Percentiles rank a stretch among this genome's conserved stretches.
phyloP scores from a whole-genome alignment of 2,888 invertebrate species.

The Lasioglossum zephyrum region DNA sequence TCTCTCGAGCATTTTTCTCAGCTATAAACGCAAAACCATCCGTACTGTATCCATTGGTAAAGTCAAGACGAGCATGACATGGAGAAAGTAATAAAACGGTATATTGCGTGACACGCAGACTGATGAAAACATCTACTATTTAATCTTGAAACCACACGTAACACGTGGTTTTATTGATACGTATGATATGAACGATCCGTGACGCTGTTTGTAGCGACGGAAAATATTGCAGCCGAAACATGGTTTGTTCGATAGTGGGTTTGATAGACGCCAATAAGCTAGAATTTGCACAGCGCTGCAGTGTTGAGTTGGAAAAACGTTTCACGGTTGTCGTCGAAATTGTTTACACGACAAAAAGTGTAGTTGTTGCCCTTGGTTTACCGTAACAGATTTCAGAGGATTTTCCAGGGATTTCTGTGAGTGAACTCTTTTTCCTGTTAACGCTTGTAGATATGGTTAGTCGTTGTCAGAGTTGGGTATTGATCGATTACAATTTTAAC shows the following conservation, averaged over 20 bases:
- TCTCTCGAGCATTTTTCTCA: not conserved
- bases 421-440: not conserved
- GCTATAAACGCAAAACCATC: not conserved
- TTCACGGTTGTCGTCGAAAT: constrained; percentile 7
- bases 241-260: constrained; percentile 19
- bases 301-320: constrained; percentile 15
- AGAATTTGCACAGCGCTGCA: constrained; percentile 13
- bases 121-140: not conserved
- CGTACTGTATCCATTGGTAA: not conserved
- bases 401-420: not conserved
- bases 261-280: constrained; percentile 10
- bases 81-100: not conserved
- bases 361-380: not conserved
- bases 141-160: not conserved
- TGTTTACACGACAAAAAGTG: constrained; percentile 1
- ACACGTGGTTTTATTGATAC: not conserved
- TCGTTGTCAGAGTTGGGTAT: not conserved
- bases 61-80: not conserved
- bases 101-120: not conserved
- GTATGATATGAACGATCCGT: not conserved
- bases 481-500: no score
- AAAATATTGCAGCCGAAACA: not conserved
- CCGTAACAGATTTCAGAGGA: not conserved
- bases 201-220: no score
- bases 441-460: not conserved